phyloP scores from a whole-genome alignment of 2,113 vertebrate species.

The Mastomys coucha region DNA sequence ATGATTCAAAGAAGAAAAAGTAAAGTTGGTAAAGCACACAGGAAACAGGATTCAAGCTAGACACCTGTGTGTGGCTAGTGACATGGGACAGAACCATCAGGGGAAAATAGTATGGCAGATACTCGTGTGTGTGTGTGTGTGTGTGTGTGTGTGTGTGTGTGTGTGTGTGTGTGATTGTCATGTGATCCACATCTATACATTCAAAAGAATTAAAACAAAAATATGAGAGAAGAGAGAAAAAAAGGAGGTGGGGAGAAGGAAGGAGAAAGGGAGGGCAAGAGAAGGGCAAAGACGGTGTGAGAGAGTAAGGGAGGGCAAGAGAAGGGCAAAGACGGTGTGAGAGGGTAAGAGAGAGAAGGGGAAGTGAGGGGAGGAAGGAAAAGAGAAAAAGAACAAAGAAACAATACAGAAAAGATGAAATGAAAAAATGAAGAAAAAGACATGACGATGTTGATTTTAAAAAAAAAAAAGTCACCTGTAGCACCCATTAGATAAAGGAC shows the following conservation, averaged over 20 bases:
- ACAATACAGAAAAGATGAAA: background rate
- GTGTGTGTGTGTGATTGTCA: background rate
- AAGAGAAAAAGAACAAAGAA: too few relatives aligned
- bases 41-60: background rate
- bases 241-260: background rate
- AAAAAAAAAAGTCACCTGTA: background rate
- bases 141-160: too few relatives aligned
- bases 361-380: too few relatives aligned
- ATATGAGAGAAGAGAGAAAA: too few relatives aligned
- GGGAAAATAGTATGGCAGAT: too few relatives aligned
- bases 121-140: background rate
- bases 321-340: too few relatives aligned
- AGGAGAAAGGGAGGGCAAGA: background rate
- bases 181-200: background rate
- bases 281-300: background rate
- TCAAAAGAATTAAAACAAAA: background rate
- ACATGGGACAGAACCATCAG: background rate
- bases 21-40: too few relatives aligned
- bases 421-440: background rate
- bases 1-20: background rate
- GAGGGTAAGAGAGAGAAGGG: too few relatives aligned
- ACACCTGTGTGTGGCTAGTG: background rate
- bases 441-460: background rate
- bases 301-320: too few relatives aligned
- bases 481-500: background rate